Percentiles rank a stretch among this genome's conserved stretches.
phyloP scores from a whole-genome alignment of 37 sponge, comb jelly and placozoan species.

The Aplysina aerophoba region DNA sequence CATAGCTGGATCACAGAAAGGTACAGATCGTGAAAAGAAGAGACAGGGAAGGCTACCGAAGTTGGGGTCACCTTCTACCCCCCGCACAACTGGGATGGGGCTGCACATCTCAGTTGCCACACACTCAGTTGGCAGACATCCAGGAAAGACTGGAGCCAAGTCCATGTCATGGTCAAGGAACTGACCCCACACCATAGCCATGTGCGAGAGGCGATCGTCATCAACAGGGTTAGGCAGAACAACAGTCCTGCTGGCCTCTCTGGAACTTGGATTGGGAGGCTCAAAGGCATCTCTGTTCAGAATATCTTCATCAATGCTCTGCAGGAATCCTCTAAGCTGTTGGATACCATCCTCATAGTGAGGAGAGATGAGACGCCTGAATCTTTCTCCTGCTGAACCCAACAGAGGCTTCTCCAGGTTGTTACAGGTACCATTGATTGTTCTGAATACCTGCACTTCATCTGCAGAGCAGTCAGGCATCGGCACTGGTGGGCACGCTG shows the following conservation, averaged over 20 bases:
- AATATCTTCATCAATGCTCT: slow-evolving; percentile 10
- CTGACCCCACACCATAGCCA: slow-evolving; percentile 96
- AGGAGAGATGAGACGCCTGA: slow-evolving; percentile 66
- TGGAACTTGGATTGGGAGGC: slow-evolving; percentile 77
- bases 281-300: slow-evolving; percentile 47
- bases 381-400: slow-evolving; percentile 66
- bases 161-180: slow-evolving; percentile 90
- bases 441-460: slow-evolving; percentile 45
- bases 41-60: slow-evolving; percentile 38
- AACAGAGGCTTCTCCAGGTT: slow-evolving; percentile 61
- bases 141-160: slow-evolving; percentile 34
- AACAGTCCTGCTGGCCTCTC: slow-evolving; percentile 62
- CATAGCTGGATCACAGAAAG: neutral
- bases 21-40: neutral
- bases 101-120: slow-evolving; percentile 42
- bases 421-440: slow-evolving; percentile 90
- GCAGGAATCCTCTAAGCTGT: slow-evolving; percentile 56
- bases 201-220: slow-evolving; percentile 62
- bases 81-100: slow-evolving; percentile 36
- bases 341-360: slow-evolving; percentile 79
- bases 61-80: slow-evolving; percentile 24
- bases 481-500: slow-evolving; percentile 29
- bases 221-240: slow-evolving; percentile 27
- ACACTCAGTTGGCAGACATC: slow-evolving; percentile 2
- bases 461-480: too few species aligned